These are phyloP conservation scores for Eumeta japonica DNA, from an alignment of 1,140 invertebrate genomes.

Conservation along the genomic window DNA sequence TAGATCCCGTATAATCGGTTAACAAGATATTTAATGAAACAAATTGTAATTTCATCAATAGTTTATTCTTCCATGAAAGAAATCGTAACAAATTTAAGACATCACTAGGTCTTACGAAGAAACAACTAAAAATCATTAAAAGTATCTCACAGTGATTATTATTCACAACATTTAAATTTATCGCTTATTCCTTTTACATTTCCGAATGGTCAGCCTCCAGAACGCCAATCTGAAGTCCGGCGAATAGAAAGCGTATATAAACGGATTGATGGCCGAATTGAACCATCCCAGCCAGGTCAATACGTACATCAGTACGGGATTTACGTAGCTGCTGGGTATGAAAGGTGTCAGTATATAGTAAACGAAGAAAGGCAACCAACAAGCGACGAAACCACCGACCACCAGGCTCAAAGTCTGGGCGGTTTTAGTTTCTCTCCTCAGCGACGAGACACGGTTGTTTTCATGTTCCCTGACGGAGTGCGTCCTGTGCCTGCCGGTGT, in stretches of 20 bases:
- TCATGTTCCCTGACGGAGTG: slow-evolving; percentile 44
- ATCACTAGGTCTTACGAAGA: too few species aligned
- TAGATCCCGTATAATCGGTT: too few species aligned
- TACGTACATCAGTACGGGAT: slow-evolving; percentile 70
- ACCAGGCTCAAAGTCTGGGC: slow-evolving; percentile 89
- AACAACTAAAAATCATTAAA: too few species aligned
- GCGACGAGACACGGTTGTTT: slow-evolving; percentile 62
- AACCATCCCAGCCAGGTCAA: slow-evolving; percentile 92
- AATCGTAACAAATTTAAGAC: too few species aligned
- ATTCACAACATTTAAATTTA: too few species aligned
- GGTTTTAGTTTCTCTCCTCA: slow-evolving; percentile 78
- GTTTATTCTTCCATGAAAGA: too few species aligned
- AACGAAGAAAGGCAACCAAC: slow-evolving; percentile 68
- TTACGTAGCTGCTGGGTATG: slow-evolving; percentile 56
- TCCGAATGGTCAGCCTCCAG: slow-evolving; percentile 71
- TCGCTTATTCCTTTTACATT: slow-evolving; percentile 43
- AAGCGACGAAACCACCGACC: slow-evolving; percentile 87
- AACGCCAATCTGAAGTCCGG: slow-evolving; percentile 82
- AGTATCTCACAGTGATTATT: too few species aligned
- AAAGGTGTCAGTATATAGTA: slow-evolving; percentile 82
- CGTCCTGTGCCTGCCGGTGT: slow-evolving; percentile 31
- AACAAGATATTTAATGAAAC: too few species aligned
- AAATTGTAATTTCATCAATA: too few species aligned
- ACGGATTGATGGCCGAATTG: slow-evolving; percentile 86
- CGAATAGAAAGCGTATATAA: slow-evolving; percentile 86